phyloP scores from a whole-genome alignment of 2,113 vertebrate genomes.

The Perca flavescens region DNA sequence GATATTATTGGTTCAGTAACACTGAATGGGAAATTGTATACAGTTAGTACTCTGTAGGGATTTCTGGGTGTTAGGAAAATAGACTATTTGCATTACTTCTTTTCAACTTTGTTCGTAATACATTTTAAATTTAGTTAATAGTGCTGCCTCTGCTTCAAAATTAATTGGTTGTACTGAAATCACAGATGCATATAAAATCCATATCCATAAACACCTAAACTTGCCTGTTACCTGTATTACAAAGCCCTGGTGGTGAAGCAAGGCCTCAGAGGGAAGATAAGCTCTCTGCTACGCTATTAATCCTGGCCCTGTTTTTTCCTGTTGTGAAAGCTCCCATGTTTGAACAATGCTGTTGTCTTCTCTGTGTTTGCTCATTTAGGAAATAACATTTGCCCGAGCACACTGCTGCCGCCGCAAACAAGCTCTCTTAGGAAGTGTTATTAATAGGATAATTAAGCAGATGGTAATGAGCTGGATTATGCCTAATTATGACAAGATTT shows the following conservation, averaged over 20 bases:
- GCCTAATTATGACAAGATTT: constrained; percentile 99
- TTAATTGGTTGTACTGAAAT: background rate
- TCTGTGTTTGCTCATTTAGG: constrained; percentile 97
- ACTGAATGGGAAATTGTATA: background rate
- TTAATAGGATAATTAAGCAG: constrained; percentile 99
- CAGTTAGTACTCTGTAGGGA: background rate
- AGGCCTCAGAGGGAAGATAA: constrained; percentile 64
- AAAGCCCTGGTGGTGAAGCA: constrained; percentile 37
- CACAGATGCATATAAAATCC: constrained; percentile 3
- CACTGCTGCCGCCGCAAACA: constrained; percentile 89
- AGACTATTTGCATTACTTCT: background rate
- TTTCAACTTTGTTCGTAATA: background rate
- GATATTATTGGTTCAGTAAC: constrained; percentile 9
- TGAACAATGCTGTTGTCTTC: constrained; percentile 96
- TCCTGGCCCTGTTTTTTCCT: constrained; percentile 82
- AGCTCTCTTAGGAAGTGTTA: constrained; percentile 96
- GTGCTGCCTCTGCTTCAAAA: background rate
- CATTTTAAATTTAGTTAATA: constrained; percentile 4
- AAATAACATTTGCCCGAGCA: constrained; percentile 96
- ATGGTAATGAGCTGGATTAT: constrained; percentile 98
- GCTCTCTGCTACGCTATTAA: constrained; percentile 73
- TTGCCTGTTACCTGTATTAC: constrained; percentile 50
- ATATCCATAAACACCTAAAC: constrained; percentile 17
- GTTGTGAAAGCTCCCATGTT: constrained; percentile 88
- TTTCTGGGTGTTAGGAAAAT: background rate